Conservation (phyloP, 2,113 vertebrate genomes). For the Chaetodon trifascialis region DNA sequence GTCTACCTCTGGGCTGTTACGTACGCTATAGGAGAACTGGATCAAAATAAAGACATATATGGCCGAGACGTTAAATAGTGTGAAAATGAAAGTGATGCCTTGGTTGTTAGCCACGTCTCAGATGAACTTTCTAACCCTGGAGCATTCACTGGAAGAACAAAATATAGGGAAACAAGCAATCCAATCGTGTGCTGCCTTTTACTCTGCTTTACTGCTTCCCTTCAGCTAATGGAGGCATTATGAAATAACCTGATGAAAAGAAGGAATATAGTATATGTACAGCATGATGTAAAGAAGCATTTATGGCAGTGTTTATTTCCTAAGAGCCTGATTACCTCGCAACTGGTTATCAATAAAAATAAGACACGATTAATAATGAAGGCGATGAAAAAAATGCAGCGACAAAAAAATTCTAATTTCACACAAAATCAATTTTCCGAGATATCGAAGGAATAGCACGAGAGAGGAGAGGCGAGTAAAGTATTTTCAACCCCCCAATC, state of each 20-base stretch:
- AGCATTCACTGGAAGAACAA: slow-evolving; percentile 4
- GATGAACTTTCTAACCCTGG: slow-evolving; percentile 31
- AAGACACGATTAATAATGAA: slow-evolving; percentile 42
- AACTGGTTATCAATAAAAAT: slow-evolving; percentile 33
- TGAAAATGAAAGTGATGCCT: slow-evolving; percentile 22
- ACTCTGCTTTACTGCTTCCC: not conserved
- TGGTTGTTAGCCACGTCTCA: slow-evolving; percentile 29
- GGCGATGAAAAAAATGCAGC: slow-evolving; percentile 38
- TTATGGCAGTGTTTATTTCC: slow-evolving; percentile 1
- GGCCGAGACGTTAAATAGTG: slow-evolving; percentile 12
- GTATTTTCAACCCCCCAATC: slow-evolving; percentile 47
- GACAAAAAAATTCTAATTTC: slow-evolving; percentile 6
- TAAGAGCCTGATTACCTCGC: slow-evolving; percentile 16
- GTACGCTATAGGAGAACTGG: slow-evolving; percentile 30
- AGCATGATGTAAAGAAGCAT: not conserved
- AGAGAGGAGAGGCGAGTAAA: slow-evolving; percentile 63
- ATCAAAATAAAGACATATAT: slow-evolving; percentile 41
- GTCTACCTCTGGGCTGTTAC: slow-evolving; percentile 33
- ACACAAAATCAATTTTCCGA: slow-evolving; percentile 60
- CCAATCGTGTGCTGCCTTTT: not conserved
- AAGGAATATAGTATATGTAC: not conserved
- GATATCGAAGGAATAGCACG: slow-evolving; percentile 59
- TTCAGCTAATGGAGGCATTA: slow-evolving; percentile 1
- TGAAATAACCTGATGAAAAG: not conserved
- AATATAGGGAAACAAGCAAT: slow-evolving; percentile 20